phyloP scores from a whole-genome alignment of 1,140 invertebrate species.

The Aphaenogaster floridana region DNA sequence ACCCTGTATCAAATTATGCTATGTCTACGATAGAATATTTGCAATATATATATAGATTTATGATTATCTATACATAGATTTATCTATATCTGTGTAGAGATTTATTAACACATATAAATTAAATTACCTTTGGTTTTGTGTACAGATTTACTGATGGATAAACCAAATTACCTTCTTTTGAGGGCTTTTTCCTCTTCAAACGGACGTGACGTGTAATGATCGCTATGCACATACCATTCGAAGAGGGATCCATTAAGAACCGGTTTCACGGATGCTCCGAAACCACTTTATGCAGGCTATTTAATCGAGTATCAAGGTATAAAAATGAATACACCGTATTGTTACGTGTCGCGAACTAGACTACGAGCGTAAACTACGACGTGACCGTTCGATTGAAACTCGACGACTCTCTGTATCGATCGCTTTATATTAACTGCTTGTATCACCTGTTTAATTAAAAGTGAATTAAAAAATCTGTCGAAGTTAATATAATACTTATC shows the following conservation, averaged over 20 bases:
- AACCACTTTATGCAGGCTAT: conserved; percentile 22
- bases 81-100: not conserved
- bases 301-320: conserved; percentile 26
- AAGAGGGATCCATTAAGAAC: conserved; percentile 48
- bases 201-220: conserved; percentile 40
- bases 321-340: conserved; percentile 28
- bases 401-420: not conserved
- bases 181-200: conserved; percentile 13
- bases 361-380: not conserved
- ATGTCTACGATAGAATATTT: not conserved
- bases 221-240: conserved; percentile 28
- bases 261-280: conserved; percentile 21
- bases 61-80: not conserved
- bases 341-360: not conserved
- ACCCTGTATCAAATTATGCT: not conserved
- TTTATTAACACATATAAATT: not conserved
- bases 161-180: conserved; percentile 18
- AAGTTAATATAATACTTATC: conserved; percentile 12
- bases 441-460: conserved; percentile 26
- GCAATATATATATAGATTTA: not conserved
- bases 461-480: not conserved
- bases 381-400: conserved; percentile 8
- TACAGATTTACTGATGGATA: not conserved
- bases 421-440: not conserved
- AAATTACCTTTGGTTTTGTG: not conserved